Conservation (phyloP, 2,888 invertebrate genomes). For the Notodonta dromedarius region DNA sequence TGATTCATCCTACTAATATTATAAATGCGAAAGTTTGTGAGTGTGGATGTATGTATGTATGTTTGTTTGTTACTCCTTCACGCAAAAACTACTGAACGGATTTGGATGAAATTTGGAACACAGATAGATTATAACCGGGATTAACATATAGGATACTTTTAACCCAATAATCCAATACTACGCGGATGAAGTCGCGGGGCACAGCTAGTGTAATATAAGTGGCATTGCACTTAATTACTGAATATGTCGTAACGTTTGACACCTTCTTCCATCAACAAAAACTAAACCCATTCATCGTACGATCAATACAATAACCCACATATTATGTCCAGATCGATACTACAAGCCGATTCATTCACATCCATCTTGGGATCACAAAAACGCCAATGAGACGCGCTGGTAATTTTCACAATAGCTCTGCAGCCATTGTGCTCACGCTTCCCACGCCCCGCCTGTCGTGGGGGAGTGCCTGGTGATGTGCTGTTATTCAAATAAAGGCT, state of each 20-base stretch:
- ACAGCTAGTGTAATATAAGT: too few relatives aligned
- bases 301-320: conserved; percentile 4
- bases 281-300: not conserved
- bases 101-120: too few relatives aligned
- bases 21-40: too few relatives aligned
- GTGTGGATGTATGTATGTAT: too few relatives aligned
- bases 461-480: conserved; percentile 3
- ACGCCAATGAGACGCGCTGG: not conserved
- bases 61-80: too few relatives aligned
- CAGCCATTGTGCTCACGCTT: not conserved
- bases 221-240: too few relatives aligned
- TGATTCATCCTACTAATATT: too few relatives aligned
- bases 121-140: too few relatives aligned
- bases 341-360: not conserved
- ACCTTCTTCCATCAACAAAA: not conserved
- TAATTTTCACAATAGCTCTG: not conserved
- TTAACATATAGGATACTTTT: too few relatives aligned
- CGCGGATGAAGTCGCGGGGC: too few relatives aligned
- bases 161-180: too few relatives aligned
- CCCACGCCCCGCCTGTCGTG: not conserved
- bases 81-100: too few relatives aligned
- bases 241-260: not conserved
- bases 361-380: not conserved
- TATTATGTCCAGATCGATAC: not conserved
- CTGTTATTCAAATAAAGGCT: conserved; percentile 2